Evolutionary conservation across 2,888 invertebrate species (phyloP).

Genomic region (Dasysyrphus albostriatus): DNA sequence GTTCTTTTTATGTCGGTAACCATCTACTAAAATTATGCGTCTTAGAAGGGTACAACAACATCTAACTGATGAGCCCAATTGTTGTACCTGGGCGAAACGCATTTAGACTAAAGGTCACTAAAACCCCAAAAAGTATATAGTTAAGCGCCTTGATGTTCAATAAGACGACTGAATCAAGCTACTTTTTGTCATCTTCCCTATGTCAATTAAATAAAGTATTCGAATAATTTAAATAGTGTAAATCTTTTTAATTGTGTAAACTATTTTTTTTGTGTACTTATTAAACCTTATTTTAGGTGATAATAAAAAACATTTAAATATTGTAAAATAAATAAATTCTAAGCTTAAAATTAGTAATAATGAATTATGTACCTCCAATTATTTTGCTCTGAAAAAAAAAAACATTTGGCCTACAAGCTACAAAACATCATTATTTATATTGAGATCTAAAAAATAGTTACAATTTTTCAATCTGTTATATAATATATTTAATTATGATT

Average conservation of each 20-base stretch:
- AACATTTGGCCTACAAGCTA: constrained; percentile 51
- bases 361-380: constrained; percentile 30
- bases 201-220: background rate
- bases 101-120: too few species aligned
- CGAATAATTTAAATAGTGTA: background rate
- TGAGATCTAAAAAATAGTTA: constrained; percentile 63
- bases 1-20: too few species aligned
- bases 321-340: constrained; percentile 28
- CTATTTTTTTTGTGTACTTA: background rate
- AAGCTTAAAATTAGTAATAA: constrained; percentile 31
- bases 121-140: too few species aligned
- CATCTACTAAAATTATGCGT: too few species aligned
- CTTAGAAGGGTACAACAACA: too few species aligned
- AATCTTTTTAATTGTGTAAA: constrained; percentile 2
- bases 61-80: too few species aligned
- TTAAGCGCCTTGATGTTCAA: too few species aligned
- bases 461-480: constrained; percentile 57
- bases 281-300: background rate
- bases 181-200: too few species aligned
- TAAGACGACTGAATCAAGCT: too few species aligned
- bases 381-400: background rate
- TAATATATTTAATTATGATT: constrained; percentile 13
- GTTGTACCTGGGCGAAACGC: too few species aligned
- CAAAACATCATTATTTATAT: constrained; percentile 56
- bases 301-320: constrained; percentile 23